Evolutionary conservation across 2,888 invertebrate species (phyloP), one percentile per base, ranked within the genome.

Genomic region (Schrankia costaestrigalis): DNA sequence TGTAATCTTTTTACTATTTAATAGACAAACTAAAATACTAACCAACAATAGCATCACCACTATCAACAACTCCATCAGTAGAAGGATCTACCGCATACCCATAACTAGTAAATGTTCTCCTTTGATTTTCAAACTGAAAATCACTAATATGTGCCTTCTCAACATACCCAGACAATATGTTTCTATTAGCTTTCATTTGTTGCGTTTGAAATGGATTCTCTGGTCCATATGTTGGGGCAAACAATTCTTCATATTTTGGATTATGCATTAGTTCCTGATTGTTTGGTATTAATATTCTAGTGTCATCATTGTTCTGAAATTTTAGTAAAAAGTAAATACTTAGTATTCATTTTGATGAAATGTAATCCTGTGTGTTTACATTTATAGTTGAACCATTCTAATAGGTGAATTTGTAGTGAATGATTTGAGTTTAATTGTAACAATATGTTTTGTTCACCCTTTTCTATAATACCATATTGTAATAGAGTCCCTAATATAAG

Each of bases 91-190:
- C 75, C 0, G 99, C 99, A 86, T 96, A 97, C 2, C 98, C 98
- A 68, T 94, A 98, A 70, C 97, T 97, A 19, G 94, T 92, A 74
- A 99, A 99, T 10, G 98, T 98, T 60, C 97, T 86, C 36, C 98
- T 90, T 71, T 99, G 98, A 72, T 96, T 97, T 78, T 99, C 99
- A 90, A 99, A 99, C 63, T 98, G 96, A 78, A 99, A 99, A 58
- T 96, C 95, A 79, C 95, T 98, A 29, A 99, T 93, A 74, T 98
- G 97, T 0, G 98, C 97, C 46, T 94, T 93, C 70, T 99, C 99
- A 0, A 98, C 95, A 81, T 92, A 97, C 1, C 99, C 99, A 0
- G 98, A 93, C 7, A 99, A 84, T 60, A 95, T 97, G 71, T 99
- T 99, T 68, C 96, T 94, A 3, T 90, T 89, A 0, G 98, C 95